phyloP scores from a whole-genome alignment of 2,888 invertebrate species.

The Amphipyra berbera region DNA sequence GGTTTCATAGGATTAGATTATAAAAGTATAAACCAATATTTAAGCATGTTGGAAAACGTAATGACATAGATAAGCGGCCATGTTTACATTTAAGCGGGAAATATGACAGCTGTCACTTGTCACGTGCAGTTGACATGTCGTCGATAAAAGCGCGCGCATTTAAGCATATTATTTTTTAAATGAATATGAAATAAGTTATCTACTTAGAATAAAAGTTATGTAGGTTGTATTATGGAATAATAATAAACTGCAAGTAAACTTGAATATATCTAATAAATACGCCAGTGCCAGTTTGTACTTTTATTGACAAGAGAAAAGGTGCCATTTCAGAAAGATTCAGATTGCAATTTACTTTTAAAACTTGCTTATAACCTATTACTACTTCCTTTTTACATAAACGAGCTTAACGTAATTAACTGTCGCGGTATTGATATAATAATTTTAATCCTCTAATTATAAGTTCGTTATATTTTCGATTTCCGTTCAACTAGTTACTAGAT shows the following conservation, averaged over 20 bases:
- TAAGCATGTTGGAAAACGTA: conserved; percentile 48
- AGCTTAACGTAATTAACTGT: not conserved
- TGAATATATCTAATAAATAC: conserved; percentile 1
- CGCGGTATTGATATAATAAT: not conserved
- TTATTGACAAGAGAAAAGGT: conserved; percentile 7
- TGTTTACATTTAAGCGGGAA: conserved; percentile 71
- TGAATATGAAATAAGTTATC: not conserved
- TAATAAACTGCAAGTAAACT: not conserved
- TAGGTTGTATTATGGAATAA: too few species aligned
- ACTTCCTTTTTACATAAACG: not conserved
- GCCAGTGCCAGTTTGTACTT: conserved; percentile 3
- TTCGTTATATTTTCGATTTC: not conserved
- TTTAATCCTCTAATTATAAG: too few species aligned
- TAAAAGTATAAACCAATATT: conserved; percentile 50
- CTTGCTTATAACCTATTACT: not conserved
- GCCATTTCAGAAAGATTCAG: not conserved
- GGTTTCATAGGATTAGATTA: conserved; percentile 31
- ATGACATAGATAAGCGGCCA: conserved; percentile 53
- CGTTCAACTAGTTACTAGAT: not conserved
- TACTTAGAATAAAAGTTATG: too few species aligned
- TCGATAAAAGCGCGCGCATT: conserved; percentile 38
- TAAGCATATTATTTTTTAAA: not conserved
- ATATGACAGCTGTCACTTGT: conserved; percentile 79
- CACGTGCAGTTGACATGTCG: conserved; percentile 64
- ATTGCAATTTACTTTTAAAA: conserved; percentile 14